A percentile compares a stretch with the other conserved stretches of the same genome.
Evolutionary conservation across 2,797 vertebrate species (phyloP).

Genomic region (Gymnopithys bicolor): DNA sequence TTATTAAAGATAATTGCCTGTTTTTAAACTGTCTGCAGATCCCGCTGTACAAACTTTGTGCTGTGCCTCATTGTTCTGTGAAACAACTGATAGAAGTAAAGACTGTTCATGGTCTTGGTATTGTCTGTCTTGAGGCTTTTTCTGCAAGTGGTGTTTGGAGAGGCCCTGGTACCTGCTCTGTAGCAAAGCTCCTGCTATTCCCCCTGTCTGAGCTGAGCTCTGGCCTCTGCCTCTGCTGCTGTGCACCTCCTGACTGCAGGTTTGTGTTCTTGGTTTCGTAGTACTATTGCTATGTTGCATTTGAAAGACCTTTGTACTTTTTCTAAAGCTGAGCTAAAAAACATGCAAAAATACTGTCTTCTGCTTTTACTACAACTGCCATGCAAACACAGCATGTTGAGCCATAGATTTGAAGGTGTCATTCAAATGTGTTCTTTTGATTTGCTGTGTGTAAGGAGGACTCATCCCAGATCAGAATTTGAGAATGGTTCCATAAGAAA

Average conservation of each 20-base stretch:
- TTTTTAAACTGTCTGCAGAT: conserved; percentile 55
- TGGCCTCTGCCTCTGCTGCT: conserved; percentile 6
- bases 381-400: not conserved
- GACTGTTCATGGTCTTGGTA: conserved; percentile 55
- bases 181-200: not conserved
- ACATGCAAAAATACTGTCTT: not conserved
- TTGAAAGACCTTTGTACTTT: not conserved
- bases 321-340: not conserved
- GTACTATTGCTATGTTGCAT: not conserved
- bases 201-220: not conserved
- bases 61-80: conserved; percentile 61
- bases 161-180: conserved; percentile 1
- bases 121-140: conserved; percentile 65
- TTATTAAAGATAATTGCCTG: conserved; percentile 46
- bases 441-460: not conserved
- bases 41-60: conserved; percentile 56
- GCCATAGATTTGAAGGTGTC: not conserved
- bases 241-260: not conserved
- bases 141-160: conserved; percentile 27
- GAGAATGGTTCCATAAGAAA: not conserved
- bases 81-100: conserved; percentile 66
- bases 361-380: not conserved
- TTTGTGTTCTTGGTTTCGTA: not conserved
- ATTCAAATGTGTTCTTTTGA: not conserved
- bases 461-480: not conserved